These are phyloP conservation scores for Sula dactylatra DNA, from an alignment of 2,113 vertebrate species.

Conservation along the genomic window DNA sequence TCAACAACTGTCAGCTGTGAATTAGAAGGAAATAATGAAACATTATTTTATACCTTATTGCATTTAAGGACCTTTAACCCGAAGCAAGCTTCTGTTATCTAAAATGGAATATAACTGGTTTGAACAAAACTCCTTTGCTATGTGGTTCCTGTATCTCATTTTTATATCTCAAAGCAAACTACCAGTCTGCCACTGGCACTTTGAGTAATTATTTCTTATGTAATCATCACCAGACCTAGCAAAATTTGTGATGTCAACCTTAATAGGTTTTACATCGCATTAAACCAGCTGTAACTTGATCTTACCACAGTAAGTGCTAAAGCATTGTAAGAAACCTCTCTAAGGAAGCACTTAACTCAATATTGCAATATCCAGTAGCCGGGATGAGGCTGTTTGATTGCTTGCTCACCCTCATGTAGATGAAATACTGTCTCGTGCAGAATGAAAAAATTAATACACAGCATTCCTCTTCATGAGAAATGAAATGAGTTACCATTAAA, in stretches of 20 bases:
- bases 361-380: background rate
- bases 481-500: background rate
- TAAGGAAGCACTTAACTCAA: background rate
- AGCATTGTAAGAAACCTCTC: background rate
- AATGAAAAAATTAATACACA: background rate
- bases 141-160: background rate
- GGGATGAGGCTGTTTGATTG: background rate
- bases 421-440: background rate
- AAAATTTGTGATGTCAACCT: background rate
- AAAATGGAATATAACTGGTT: background rate
- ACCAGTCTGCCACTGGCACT: background rate
- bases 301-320: background rate
- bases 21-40: background rate
- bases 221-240: background rate
- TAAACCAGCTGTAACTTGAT: conserved; percentile 21
- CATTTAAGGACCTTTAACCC: conserved; percentile 3
- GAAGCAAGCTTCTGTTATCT: background rate
- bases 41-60: background rate
- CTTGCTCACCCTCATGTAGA: background rate
- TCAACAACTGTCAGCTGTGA: background rate
- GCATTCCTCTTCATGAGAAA: background rate
- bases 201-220: background rate
- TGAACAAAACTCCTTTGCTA: background rate
- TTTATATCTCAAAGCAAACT: background rate
- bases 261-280: background rate